Percentiles rank a stretch among this genome's conserved stretches.
Conservation (phyloP, 2,888 invertebrate genomes). For the Terebella lapidaria region DNA sequence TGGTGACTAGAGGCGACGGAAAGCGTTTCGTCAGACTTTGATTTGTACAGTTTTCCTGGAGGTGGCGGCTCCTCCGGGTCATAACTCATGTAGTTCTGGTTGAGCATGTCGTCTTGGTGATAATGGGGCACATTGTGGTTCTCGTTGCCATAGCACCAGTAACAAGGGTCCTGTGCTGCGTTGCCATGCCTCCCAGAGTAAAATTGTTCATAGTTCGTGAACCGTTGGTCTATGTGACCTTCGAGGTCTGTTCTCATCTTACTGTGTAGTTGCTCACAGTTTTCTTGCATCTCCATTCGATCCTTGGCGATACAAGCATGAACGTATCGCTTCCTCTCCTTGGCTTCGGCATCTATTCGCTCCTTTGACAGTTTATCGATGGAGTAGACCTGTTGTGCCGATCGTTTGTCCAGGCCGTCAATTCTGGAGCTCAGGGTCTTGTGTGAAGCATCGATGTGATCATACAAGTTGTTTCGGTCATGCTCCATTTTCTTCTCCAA, state of each 20-base stretch:
- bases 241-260: constrained; percentile 38
- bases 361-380: constrained; percentile 56
- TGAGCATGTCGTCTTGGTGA: constrained; percentile 11
- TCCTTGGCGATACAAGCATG: constrained; percentile 55
- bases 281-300: constrained; percentile 57
- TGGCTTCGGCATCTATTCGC: constrained; percentile 64
- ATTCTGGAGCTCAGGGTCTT: constrained; percentile 76
- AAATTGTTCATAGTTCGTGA: constrained; percentile 14
- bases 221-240: constrained; percentile 13
- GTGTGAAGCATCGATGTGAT: constrained; percentile 73
- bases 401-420: constrained; percentile 67
- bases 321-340: constrained; percentile 64
- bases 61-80: constrained; percentile 1
- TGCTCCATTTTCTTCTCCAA: constrained; percentile 75
- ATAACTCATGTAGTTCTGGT: neutral
- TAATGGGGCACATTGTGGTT: neutral
- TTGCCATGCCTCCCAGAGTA: constrained; percentile 2
- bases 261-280: constrained; percentile 28
- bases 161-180: neutral
- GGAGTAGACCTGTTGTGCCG: constrained; percentile 37
- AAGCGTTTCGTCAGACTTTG: constrained; percentile 24
- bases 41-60: constrained; percentile 17
- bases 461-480: constrained; percentile 74
- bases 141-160: neutral
- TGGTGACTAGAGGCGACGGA: constrained; percentile 19